Evolutionary conservation across 92 coral and sea anemone genomes (phyloP), one percentile per base, ranked within the genome.

Genomic region (Phymanthus crucifer): DNA sequence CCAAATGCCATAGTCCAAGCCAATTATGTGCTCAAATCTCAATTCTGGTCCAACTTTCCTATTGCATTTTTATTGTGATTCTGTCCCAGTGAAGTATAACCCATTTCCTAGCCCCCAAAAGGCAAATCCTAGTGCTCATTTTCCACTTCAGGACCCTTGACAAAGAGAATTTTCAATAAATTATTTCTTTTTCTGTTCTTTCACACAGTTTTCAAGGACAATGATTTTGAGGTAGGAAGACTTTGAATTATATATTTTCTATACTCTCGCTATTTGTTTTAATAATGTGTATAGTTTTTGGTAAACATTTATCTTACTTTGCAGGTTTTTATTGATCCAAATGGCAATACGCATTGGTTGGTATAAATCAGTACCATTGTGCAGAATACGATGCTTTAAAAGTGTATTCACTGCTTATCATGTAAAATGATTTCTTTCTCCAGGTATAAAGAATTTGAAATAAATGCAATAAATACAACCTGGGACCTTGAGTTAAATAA

Each of bases 381-480:
- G n/a, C n/a, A n/a, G n/a, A n/a, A n/a, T n/a, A n/a, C n/a, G n/a
- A n/a, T n/a, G n/a, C n/a, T n/a, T n/a, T n/a, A n/a, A n/a, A 7
- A 11, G 48, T 38, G 14, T 10, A 43, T 3, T 43, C 13, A 43
- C 14, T 7, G 48, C 48, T 43, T 10, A 0, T 43, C 10, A 9
- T 43, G 12, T 43, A 43, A 3, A 24, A 48, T 46, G 34, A 29
- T 1, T 29, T 0, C 0, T 0, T 35, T 83, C 10, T 83, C 10
- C 61, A 92, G 97, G 97, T 92, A 92, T 83, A 92, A 92, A 82
- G 97, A 92, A 76, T 89, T 92, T 81, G 97, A 92, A 73, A 92
- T 92, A 52, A 92, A 92, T 92, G 97, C 97, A 50, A 92, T 92
- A 5, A 84, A 92, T 66, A 92, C 97, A 8, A 86, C 91, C 1